Base-by-base conservation (phyloP, 1,140 invertebrate genomes). In the Lithobius niger region DNA sequence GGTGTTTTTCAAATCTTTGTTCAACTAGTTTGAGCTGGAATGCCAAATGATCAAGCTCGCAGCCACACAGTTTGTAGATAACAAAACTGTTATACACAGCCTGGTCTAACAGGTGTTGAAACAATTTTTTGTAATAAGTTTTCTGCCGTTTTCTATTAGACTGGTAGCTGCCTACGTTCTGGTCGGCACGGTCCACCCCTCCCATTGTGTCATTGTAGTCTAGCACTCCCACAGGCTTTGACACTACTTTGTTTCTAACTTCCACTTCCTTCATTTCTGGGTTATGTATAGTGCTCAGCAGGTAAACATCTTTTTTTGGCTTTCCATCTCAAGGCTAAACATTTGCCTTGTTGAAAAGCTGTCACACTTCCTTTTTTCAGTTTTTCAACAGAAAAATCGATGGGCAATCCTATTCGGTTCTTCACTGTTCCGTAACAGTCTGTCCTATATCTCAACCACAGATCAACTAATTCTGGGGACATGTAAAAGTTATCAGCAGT, bases 41-140 rank as follows among this genome's bases (percentile, higher is more conserved):
- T 25, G 40, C 27, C 31, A 55, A 49, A 3, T 49, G 54, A 1
- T 2, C 31, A n/a, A 31, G 26, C 1, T 19, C 18, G 42, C 54
- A 13, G 1, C 45, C 19, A 16, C 22, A n/a, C 0, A 51, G 50
- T 57, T 53, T 25, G 24, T 55, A 49, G 19, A 56, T 40, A 26
- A 57, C 10, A 24, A 21, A 57, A 0, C 24, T 43, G 15, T 57
- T 56, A 6, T 24, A 40, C 26, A 53, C 28, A 3, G 3, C 16
- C 26, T 49, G 45, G 25, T 49, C 49, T 52, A 25, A 44, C 24
- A 50, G n/a, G n/a, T 36, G 31, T n/a, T 36, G 31, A 55, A 49
- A 55, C 28, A 49, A 40, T 49, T 55, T 55, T 55, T 49, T 55
- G 3, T 54, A 45, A 45, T 45, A 47, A 24, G 44, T 54, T 54